Conservation (phyloP, 2,797 vertebrate genomes). For the Pagetopsis macropterus region DNA sequence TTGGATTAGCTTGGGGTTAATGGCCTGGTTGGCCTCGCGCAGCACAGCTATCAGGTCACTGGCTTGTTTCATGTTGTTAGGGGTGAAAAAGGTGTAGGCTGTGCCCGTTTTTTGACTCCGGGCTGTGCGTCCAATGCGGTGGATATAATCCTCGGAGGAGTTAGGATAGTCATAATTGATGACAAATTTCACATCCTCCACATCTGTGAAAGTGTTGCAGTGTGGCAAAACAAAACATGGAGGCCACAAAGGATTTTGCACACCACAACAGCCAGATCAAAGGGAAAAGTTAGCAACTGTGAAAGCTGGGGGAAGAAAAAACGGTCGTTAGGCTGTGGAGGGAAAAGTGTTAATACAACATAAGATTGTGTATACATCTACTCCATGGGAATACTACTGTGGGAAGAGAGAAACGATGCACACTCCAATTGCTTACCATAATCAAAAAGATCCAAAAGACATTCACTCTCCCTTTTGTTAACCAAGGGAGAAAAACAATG, state of each 20-base stretch:
- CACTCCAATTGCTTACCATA: slow-evolving; percentile 87
- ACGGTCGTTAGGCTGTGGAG: slow-evolving; percentile 79
- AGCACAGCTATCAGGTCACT: slow-evolving; percentile 98
- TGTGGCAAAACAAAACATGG: slow-evolving; percentile 93
- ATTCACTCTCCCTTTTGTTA: slow-evolving; percentile 86
- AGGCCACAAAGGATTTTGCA: slow-evolving; percentile 93
- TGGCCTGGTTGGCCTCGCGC: slow-evolving; percentile 97
- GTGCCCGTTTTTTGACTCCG: slow-evolving; percentile 99
- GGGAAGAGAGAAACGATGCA: slow-evolving; percentile 90
- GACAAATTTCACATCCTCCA: slow-evolving; percentile 99
- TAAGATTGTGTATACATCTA: slow-evolving; percentile 65
- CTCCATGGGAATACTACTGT: slow-evolving; percentile 90
- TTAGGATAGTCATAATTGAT: slow-evolving; percentile 99
- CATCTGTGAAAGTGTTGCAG: slow-evolving; percentile 99
- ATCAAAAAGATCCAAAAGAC: slow-evolving; percentile 80
- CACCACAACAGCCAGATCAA: slow-evolving; percentile 99
- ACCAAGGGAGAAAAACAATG: slow-evolving; percentile 69
- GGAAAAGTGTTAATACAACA: slow-evolving; percentile 80
- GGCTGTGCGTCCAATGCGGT: slow-evolving; percentile 98
- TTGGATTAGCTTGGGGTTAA: slow-evolving; percentile 97
- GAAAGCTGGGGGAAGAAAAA: slow-evolving; percentile 69
- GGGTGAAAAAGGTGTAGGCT: slow-evolving; percentile 99
- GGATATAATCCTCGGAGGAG: slow-evolving; percentile 99
- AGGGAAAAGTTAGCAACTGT: slow-evolving; percentile 91
- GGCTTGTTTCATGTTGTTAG: slow-evolving; percentile 99